Percentiles rank a stretch among this genome's conserved stretches.
Evolutionary conservation across 2,113 vertebrate genomes (phyloP).

Genomic region (Suricata suricatta): DNA sequence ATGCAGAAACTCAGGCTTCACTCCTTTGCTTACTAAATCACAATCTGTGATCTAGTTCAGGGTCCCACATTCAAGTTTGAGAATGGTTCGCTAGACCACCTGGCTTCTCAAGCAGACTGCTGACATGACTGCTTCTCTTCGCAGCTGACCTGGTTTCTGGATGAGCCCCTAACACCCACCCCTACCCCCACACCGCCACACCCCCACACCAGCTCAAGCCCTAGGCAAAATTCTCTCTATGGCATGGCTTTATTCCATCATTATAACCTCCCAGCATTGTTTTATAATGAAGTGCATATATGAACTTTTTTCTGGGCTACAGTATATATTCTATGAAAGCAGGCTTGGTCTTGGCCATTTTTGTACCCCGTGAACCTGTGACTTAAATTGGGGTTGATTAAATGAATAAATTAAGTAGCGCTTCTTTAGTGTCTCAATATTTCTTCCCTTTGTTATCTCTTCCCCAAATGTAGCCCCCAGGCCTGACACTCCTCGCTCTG

Average conservation of each 20-base stretch:
- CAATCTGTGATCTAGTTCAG: neutral
- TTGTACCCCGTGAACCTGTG: neutral
- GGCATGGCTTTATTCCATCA: neutral
- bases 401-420: neutral
- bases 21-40: neutral
- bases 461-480: neutral
- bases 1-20: neutral
- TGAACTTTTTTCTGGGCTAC: neutral
- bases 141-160: neutral
- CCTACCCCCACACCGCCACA: neutral
- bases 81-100: neutral
- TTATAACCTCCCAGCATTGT: neutral
- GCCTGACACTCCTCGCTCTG: neutral
- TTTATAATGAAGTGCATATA: neutral
- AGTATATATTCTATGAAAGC: neutral
- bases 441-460: conserved; percentile 14
- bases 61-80: neutral
- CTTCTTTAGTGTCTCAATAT: neutral
- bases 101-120: neutral
- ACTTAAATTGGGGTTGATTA: neutral
- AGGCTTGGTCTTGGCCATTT: neutral
- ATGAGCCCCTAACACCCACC: neutral
- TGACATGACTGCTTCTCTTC: neutral
- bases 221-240: neutral
- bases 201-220: neutral